Evolutionary conservation across 2,113 vertebrate genomes (phyloP), one percentile per base, ranked within the genome.

Genomic region (Chaetodon auriga): DNA sequence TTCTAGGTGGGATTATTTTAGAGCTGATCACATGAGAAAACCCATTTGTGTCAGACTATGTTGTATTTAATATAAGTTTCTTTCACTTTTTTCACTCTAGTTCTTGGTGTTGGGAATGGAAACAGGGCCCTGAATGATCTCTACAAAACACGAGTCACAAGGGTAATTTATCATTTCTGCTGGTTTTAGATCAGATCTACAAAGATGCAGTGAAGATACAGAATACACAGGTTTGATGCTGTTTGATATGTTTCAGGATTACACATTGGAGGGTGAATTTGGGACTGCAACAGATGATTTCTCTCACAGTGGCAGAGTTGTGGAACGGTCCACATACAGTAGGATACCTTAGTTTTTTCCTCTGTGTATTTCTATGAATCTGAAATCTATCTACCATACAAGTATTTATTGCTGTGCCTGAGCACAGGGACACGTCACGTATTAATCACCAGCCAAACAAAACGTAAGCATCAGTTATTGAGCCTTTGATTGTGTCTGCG

Each of bases 291-390:
- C 97, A 2, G 93, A 97, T 14, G 94, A 98, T 90, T 99, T 99
- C 91, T 94, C 96, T 36, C 92, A 97, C 83, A 93, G 79, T 0
- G 97, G 97, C 64, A 94, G 90, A 66, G 90, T 98, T 80, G 65
- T 99, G 54, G 98, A 99, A 93, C 97, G 95, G 88, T 96, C 97
- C 0, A 98, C 97, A 0, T 99, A 96, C 0, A 96, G 98, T 99
- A 96, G 0, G 95, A 96, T 96, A 90, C 19, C 48, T 55, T 35
- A 51, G 1, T 49, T 38, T 0, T 36, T 35, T 53, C 23, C 18
- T 16, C 23, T 55, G 2, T 30, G 30, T 30, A 30, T 30, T 30
- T 30, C 30, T 30, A 30, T 30, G 30, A 30, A 30, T 30, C 30
- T 30, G 30, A 30, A 30, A 1, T 60, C 8, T 51, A 18, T 64